phyloP scores from a whole-genome alignment of 2,888 invertebrate genomes.

The Callinectes sapidus region DNA sequence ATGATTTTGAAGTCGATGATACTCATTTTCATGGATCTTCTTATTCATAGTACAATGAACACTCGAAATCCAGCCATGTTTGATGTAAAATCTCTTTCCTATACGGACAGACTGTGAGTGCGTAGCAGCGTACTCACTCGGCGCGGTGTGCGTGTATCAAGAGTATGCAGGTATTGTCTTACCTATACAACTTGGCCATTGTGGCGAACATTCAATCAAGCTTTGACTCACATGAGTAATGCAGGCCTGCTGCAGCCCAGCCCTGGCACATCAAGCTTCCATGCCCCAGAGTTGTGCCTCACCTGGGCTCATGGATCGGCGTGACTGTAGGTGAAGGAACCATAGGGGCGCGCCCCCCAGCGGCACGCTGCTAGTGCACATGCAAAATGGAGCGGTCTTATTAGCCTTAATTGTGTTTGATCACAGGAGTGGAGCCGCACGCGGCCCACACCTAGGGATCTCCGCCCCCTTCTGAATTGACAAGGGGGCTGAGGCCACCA shows the following conservation, averaged over 20 bases:
- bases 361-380: slow-evolving; percentile 40
- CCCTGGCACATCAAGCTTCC: neutral
- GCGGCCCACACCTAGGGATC: slow-evolving; percentile 43
- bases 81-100: neutral
- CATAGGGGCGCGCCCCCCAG: neutral
- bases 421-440: slow-evolving; percentile 51
- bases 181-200: neutral
- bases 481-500: slow-evolving; percentile 45
- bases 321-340: neutral
- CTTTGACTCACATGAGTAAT: neutral
- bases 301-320: neutral
- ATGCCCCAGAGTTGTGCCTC: neutral
- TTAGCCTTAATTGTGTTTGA: slow-evolving; percentile 63
- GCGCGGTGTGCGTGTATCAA: neutral
- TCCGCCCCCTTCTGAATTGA: slow-evolving; percentile 59
- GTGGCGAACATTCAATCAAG: neutral
- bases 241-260: neutral
- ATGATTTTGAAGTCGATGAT: neutral
- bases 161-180: neutral
- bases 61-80: neutral
- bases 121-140: no score
- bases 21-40: neutral
- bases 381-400: slow-evolving; percentile 62
- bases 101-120: no score
- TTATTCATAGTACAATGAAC: neutral